These are phyloP conservation scores for Oxycera nigricornis DNA, from an alignment of 2,888 invertebrate species.

Conservation along the genomic window DNA sequence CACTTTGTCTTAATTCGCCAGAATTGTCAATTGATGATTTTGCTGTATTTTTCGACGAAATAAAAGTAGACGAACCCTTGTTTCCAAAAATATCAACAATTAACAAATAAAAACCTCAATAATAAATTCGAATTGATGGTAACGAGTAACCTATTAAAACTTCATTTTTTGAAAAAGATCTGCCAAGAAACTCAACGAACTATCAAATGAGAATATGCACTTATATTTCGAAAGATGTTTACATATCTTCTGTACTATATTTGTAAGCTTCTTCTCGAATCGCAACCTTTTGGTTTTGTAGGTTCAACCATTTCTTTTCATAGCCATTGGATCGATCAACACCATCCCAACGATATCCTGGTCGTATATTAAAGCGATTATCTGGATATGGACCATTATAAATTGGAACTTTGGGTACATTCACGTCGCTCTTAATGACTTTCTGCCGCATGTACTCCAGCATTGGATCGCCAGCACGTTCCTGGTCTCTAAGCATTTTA, in stretches of 20 bases:
- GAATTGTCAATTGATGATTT: too few species aligned
- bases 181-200: too few species aligned
- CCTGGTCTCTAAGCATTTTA: conserved; percentile 72
- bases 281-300: conserved; percentile 76
- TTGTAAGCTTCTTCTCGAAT: conserved; percentile 86
- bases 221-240: conserved; percentile 52
- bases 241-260: conserved; percentile 96
- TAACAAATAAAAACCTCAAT: too few species aligned
- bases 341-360: conserved; percentile 98
- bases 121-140: too few species aligned
- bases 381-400: conserved; percentile 89
- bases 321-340: conserved; percentile 97
- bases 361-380: conserved; percentile 89
- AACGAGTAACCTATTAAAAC: too few species aligned
- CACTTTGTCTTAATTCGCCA: too few species aligned
- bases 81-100: too few species aligned
- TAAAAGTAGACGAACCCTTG: too few species aligned
- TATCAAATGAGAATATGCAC: too few species aligned
- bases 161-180: too few species aligned
- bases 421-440: conserved; percentile 65
- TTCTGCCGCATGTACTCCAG: conserved; percentile 81
- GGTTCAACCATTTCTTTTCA: conserved; percentile 87
- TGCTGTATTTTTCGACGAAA: too few species aligned
- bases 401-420: conserved; percentile 67
- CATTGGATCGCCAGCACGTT: conserved; percentile 94